phyloP scores from a whole-genome alignment of 2,888 invertebrate genomes.

The Drosophila koepferae region DNA sequence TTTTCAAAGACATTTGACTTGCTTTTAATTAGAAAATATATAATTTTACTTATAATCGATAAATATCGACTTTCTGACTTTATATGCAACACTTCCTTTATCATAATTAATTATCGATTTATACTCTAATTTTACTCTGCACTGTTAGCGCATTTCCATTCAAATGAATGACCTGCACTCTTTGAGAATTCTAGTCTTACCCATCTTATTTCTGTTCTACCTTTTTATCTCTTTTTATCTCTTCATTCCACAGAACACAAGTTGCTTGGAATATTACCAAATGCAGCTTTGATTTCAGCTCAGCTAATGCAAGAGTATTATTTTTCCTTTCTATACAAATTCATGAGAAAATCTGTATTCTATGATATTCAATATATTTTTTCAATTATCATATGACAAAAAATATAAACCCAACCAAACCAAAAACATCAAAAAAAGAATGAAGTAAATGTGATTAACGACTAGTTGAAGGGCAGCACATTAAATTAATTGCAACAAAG shows the following conservation, averaged over 20 bases:
- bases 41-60: too few species aligned
- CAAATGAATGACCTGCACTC: background rate
- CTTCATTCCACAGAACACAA: background rate
- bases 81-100: too few species aligned
- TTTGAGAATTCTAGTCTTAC: background rate
- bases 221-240: background rate
- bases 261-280: background rate
- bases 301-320: background rate
- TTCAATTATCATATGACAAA: slow-evolving; percentile 1
- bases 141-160: background rate
- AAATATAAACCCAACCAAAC: background rate
- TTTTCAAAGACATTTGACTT: too few species aligned
- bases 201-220: background rate
- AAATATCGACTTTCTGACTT: too few species aligned
- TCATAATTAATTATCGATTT: too few species aligned
- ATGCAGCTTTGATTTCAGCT: background rate
- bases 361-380: background rate
- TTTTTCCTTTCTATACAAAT: background rate
- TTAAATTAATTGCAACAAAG: slow-evolving; percentile 37
- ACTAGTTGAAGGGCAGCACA: slow-evolving; percentile 5
- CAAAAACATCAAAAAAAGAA: background rate
- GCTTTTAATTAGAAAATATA: too few species aligned
- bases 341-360: background rate
- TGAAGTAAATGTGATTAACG: background rate
- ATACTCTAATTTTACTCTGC: too few species aligned